Percentiles rank a stretch among this genome's conserved stretches.
These are phyloP conservation scores for Semaprochilodus insignis DNA, from an alignment of 2,797 vertebrate species.

Conservation along the genomic window DNA sequence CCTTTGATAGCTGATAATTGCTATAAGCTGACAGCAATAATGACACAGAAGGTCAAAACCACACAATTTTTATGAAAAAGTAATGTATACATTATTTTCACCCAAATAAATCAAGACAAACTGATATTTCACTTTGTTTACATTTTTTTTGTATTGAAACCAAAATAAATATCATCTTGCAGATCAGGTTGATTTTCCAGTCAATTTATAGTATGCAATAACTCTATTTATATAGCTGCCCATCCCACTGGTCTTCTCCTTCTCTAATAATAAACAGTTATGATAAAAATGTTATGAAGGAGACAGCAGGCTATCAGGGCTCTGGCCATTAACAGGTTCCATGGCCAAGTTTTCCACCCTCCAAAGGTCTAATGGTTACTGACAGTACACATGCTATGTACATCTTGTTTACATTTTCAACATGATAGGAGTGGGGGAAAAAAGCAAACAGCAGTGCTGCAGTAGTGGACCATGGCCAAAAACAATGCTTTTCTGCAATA, in stretches of 20 bases:
- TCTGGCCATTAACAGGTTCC: constrained; percentile 42
- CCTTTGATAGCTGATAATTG: not conserved
- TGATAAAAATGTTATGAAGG: constrained; percentile 25
- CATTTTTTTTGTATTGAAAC: not conserved
- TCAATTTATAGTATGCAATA: not conserved
- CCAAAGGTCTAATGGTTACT: constrained; percentile 21
- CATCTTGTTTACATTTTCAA: constrained; percentile 51
- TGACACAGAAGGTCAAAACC: not conserved
- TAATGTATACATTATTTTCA: not conserved
- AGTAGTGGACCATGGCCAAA: constrained; percentile 47
- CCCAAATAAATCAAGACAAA: not conserved
- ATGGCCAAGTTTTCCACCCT: constrained; percentile 23
- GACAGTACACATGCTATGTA: constrained; percentile 39
- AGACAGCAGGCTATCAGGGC: constrained; percentile 11
- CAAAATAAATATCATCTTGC: not conserved
- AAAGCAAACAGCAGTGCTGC: constrained; percentile 20
- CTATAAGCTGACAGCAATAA: not conserved
- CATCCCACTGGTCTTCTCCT: constrained; percentile 20
- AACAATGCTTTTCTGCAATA: constrained; percentile 56
- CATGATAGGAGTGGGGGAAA: not conserved
- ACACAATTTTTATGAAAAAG: not conserved
- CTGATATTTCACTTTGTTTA: not conserved
- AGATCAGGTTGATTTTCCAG: not conserved
- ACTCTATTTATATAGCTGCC: not conserved
- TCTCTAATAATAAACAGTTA: constrained; percentile 37